Evolutionary conservation across 2,888 invertebrate genomes (phyloP).

Genomic region (Dioctria rufipes): DNA sequence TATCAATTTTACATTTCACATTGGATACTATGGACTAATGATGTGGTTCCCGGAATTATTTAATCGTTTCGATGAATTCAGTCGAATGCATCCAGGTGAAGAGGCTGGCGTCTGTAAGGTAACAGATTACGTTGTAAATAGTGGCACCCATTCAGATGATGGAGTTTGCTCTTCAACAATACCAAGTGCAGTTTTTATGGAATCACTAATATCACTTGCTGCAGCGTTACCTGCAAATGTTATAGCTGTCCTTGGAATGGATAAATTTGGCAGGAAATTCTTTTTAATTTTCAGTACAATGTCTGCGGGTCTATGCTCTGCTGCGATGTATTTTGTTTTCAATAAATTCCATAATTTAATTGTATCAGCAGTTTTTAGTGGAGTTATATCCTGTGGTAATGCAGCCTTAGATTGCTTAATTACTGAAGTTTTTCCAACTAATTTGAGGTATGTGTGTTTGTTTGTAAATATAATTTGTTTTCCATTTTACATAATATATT

Average conservation of each 20-base stretch:
- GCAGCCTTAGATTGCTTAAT: slow-evolving; percentile 93
- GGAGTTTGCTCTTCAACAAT: slow-evolving; percentile 80
- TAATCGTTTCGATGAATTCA: slow-evolving; percentile 89
- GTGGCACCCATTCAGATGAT: slow-evolving; percentile 76
- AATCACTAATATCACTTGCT: slow-evolving; percentile 88
- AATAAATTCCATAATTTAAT: slow-evolving; percentile 87
- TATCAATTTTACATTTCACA: slow-evolving; percentile 94
- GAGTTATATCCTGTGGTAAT: slow-evolving; percentile 90
- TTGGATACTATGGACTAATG: slow-evolving; percentile 96
- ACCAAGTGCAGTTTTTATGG: slow-evolving; percentile 85
- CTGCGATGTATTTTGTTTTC: slow-evolving; percentile 87
- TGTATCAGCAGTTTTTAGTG: slow-evolving; percentile 88
- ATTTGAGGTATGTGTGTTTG: slow-evolving; percentile 77
- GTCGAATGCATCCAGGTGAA: slow-evolving; percentile 77
- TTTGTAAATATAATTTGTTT: not conserved
- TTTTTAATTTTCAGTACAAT: slow-evolving; percentile 86
- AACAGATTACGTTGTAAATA: slow-evolving; percentile 81
- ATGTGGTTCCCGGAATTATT: slow-evolving; percentile 98
- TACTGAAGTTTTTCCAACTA: slow-evolving; percentile 94
- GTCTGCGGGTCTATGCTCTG: slow-evolving; percentile 87
- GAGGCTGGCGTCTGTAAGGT: slow-evolving; percentile 83
- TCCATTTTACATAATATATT: not conserved
- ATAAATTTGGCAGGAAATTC: slow-evolving; percentile 84
- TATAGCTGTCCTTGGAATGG: slow-evolving; percentile 87
- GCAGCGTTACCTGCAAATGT: slow-evolving; percentile 89